phyloP scores from a whole-genome alignment of 2,888 invertebrate genomes.

The Eupelmus urozonus region DNA sequence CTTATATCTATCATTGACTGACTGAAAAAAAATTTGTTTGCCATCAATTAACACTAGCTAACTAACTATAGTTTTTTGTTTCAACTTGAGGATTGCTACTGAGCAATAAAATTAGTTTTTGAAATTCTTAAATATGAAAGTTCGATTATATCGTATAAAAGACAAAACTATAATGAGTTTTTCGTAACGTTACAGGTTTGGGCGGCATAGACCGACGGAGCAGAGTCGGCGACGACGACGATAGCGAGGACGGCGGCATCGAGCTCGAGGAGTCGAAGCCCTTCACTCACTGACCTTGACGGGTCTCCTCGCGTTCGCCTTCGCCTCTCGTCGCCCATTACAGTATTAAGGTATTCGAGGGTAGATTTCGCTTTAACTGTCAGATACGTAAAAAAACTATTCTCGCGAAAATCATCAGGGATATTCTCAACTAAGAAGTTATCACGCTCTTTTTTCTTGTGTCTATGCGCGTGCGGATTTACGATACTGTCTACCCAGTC shows the following conservation, averaged over 20 bases:
- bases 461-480: constrained; percentile 26
- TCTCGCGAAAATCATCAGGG: constrained; percentile 72
- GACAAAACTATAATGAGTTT: no score
- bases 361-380: constrained; percentile 77
- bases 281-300: constrained; percentile 73
- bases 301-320: constrained; percentile 73
- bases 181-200: constrained; percentile 23
- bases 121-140: no score
- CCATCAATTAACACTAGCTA: no score
- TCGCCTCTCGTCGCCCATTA: constrained; percentile 76
- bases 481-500: constrained; percentile 11
- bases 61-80: no score
- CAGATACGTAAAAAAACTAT: constrained; percentile 75
- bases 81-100: no score
- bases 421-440: constrained; percentile 59
- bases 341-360: constrained; percentile 78
- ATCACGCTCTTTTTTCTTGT: constrained; percentile 47
- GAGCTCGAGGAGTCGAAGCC: constrained; percentile 55
- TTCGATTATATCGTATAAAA: no score
- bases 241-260: constrained; percentile 74
- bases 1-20: no score
- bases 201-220: constrained; percentile 26
- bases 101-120: no score
- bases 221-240: constrained; percentile 73
- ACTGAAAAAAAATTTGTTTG: no score